Base-by-base conservation (phyloP, 1,140 invertebrate genomes). In the Andricus grossulariae region DNA sequence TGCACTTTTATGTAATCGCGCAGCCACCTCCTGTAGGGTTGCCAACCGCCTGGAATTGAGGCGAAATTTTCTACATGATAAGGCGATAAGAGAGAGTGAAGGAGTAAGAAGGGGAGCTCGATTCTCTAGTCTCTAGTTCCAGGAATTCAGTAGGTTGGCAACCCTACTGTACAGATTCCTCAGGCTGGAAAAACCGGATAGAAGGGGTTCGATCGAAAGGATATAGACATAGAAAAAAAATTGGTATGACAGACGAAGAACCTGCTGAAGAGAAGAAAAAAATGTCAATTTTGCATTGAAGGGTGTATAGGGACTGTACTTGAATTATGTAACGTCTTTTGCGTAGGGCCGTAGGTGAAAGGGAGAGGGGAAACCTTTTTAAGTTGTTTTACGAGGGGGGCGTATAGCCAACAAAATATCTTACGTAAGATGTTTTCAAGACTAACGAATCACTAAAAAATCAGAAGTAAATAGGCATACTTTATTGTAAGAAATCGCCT, bases 1-100 rank as follows among this genome's bases (percentile, higher is more conserved):
- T 45, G 52, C 60, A 66, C 60, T 66, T 66, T 66, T 66, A 66
- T 66, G 25, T 66, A 66, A 66, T 66, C 60, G 25, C 25, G 52
- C 60, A 32, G 39, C 39, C 39, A 45, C 39, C 60, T 32, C 60
- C 25, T 32, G 60, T 39, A 66, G 60, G 60, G 60, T 21, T 66
- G 60, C 60, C 60, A 66, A 66, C 60, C 32, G 15, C 5, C 60
- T 66, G 60, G 60, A 66, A 66, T 39, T 66, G 32, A 60, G 57
- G 21, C 57, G 6, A 25, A 60, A 32, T 60, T 39, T 60, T 60
- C 21, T 18, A 18, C 19, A 60, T 13, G 7, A 57, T 25, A 60
- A 60, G 39, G 7, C 10, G 39, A 45, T 45, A 45, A 45, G 39
- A 45, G 39, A 8, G 39, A 45, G 39, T 45, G 39, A 11, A 45